Evolutionary conservation across 2,888 invertebrate species (phyloP), one percentile per base, ranked within the genome.

Genomic region (Acanthopleura granulata): DNA sequence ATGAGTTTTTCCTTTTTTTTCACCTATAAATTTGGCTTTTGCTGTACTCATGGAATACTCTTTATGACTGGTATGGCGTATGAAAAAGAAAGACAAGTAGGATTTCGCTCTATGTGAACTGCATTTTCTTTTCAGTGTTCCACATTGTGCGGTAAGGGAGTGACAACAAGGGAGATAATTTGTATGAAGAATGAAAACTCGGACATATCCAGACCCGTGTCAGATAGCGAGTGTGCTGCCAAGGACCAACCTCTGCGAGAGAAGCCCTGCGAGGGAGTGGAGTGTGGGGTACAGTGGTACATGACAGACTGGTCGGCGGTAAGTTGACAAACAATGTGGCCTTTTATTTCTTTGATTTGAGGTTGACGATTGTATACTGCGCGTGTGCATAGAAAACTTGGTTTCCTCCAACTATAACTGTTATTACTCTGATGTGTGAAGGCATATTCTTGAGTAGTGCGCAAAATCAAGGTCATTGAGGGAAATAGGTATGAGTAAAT

Each of bases 291-390:
- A 0, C 93, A 94, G 79, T 95, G 95, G 95, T 95, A 94, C 87
- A 93, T 93, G 72, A 94, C 95, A 66, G 94, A 95, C 86, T 95
- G 95, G 95, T 92, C 92, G 75, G 92, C 93, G 93, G 94, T 94
- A 91, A 85, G 83, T n/a, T n/a, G n/a, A 51, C 18, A 51, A 18
- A 15, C 18, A 51, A 18, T 51, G 51, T 51, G 14, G 18, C 14
- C 14, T 18, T 51, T 51, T 15, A 51, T 51, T 51, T 51, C 14
- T 51, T 51, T 51, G 51, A 14, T 51, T 51, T 51, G 14, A 51
- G 51, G 18, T 51, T 15, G 14, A 14, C 18, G 51, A 51, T 51
- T 15, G 14, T 51, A 51, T 18, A 14, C 51, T 51, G 14, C 51
- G 18, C 18, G 51, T 51, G 14, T 51, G 51, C 51, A 51, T 51